Evolutionary conservation across 2,888 invertebrate genomes (phyloP), one percentile per base, ranked within the genome.

Genomic region (Synanthedon vespiformis): DNA sequence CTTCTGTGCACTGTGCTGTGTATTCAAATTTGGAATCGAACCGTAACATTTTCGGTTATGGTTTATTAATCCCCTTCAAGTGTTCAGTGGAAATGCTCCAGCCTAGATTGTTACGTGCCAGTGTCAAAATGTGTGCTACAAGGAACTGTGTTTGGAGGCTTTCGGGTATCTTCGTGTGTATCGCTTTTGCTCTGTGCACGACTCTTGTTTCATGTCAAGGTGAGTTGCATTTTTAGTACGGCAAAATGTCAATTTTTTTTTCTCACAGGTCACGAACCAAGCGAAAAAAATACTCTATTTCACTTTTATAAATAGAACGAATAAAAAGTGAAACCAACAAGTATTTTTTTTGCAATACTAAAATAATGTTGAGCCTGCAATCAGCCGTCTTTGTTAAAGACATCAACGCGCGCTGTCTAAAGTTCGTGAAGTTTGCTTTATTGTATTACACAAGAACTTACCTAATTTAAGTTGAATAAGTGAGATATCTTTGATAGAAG

Each of bases 191-290:
- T 54, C 61, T 74, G 57, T 64, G 70, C 64, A 57, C 68, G 53
- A 61, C 72, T 59, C 59, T 80, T 61, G 72, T 72, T 60, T 68
- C 73, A 69, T 82, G 85, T 85, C 85, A 86, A 86, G 85, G 85
- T 86, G 67, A 79, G 80, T 60, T 49, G 51, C 57, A 58, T 61
- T 61, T 63, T 62, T 57, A 56, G 52, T 49, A 12, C 22, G 8
- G 12, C 6, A 16, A 48, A 48, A 48, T 48, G 48, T 48, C 48
- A 22, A 10, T 22, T 48, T 13, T 44, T 48, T 48, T 52, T 40
- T 27, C 34, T 16, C 22, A 27, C 49, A 10, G 18, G 51, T 51
- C 56, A 56, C 53, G 54, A 54, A 53, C 22, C 11, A 48, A 18
- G 16, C 44, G 44, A 44, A 44, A n/a, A 44, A 44, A 44, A 44